phyloP scores from a whole-genome alignment of 92 coral and sea anemone species.

The Muricea muricata region DNA sequence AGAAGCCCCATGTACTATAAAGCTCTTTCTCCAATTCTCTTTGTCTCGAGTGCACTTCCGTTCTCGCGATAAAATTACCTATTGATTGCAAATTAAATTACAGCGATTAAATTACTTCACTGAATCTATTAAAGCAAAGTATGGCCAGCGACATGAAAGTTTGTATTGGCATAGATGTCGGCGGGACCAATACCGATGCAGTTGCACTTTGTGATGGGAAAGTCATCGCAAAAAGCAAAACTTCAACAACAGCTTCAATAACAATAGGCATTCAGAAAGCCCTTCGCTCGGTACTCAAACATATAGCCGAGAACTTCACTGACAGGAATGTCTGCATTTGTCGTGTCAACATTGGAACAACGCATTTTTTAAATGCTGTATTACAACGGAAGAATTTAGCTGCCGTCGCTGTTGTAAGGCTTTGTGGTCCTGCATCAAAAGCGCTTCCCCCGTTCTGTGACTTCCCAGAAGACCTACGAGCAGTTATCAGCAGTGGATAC shows the following conservation, averaged over 20 bases:
- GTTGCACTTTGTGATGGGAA: slow-evolving; percentile 66
- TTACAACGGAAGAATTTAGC: slow-evolving; percentile 79
- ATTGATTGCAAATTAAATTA: no score
- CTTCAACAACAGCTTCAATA: slow-evolving; percentile 79
- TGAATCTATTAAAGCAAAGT: no score
- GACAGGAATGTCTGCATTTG: slow-evolving; percentile 57
- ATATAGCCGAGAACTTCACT: slow-evolving; percentile 66
- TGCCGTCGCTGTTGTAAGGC: slow-evolving; percentile 80
- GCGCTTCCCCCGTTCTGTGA: slow-evolving; percentile 86
- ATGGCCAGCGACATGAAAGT: slow-evolving; percentile 73
- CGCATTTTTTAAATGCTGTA: slow-evolving; percentile 96
- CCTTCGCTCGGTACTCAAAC: slow-evolving; percentile 63
- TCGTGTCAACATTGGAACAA: slow-evolving; percentile 92
- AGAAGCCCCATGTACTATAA: no score
- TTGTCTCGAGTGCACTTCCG: no score
- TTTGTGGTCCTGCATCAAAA: slow-evolving; percentile 89
- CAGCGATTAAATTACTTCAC: no score
- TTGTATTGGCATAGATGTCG: slow-evolving; percentile 92
- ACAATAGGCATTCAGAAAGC: slow-evolving; percentile 84
- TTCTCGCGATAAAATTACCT: no score
- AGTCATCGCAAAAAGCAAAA: slow-evolving; percentile 75
- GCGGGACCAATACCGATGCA: slow-evolving; percentile 99
- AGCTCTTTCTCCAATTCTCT: no score
- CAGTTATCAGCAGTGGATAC: slow-evolving; percentile 68
- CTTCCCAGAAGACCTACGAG: slow-evolving; percentile 83